phyloP scores from a whole-genome alignment of 2,888 invertebrate species.

The Acanthosepion pharaonis region DNA sequence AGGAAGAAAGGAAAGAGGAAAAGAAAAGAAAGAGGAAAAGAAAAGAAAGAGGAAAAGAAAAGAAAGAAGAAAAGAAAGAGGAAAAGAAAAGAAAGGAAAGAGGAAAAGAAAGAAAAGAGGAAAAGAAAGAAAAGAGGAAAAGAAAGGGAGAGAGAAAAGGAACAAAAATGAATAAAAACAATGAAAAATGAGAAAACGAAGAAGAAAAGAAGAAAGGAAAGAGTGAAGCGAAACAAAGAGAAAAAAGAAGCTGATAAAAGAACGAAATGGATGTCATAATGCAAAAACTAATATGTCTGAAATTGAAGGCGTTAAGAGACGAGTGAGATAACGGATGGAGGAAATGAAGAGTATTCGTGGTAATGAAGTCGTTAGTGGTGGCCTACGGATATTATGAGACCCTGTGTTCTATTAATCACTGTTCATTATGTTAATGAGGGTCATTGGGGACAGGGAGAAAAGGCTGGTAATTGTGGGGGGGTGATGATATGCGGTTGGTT shows the following conservation, averaged over 20 bases:
- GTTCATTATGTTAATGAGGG: slow-evolving; percentile 23
- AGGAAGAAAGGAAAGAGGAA: neutral
- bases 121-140: neutral
- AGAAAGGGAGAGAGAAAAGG: neutral
- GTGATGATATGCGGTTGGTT: neutral
- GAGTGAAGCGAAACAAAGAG: neutral
- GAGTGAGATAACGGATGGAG: neutral
- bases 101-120: neutral
- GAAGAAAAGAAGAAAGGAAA: neutral
- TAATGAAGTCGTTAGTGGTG: slow-evolving; percentile 12
- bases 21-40: neutral
- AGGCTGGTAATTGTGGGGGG: neutral
- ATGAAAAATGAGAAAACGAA: neutral
- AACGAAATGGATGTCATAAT: no score
- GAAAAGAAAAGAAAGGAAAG: neutral
- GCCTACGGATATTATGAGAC: neutral
- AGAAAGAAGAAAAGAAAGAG: neutral
- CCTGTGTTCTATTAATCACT: slow-evolving; percentile 2
- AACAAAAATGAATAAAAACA: neutral
- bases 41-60: neutral
- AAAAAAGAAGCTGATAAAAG: no score
- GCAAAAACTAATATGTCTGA: neutral
- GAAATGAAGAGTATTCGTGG: neutral
- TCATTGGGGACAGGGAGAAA: neutral
- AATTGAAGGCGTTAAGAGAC: neutral